Evolutionary conservation across 2,888 invertebrate species (phyloP).

Genomic region (Rhagophthalmus giganteus): DNA sequence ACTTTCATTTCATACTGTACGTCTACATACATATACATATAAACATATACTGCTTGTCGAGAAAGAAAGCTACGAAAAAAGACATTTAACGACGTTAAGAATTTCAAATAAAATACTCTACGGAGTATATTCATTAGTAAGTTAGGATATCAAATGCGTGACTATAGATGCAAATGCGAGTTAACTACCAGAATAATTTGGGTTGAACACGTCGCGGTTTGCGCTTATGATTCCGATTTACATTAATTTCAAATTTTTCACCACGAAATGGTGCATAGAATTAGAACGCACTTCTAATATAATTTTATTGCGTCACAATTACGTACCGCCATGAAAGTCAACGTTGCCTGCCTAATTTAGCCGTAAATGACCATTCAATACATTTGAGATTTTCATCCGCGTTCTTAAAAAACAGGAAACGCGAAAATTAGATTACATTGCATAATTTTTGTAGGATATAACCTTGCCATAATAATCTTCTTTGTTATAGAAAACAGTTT

Average conservation of each 20-base stretch:
- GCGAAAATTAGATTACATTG: too few relatives aligned
- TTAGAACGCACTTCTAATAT: conserved; percentile 19
- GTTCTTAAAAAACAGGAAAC: too few relatives aligned
- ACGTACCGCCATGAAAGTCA: background rate
- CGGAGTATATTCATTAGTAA: conserved; percentile 4
- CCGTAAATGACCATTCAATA: too few relatives aligned
- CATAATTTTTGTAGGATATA: too few relatives aligned
- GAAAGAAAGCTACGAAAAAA: background rate
- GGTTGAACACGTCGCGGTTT: conserved; percentile 56
- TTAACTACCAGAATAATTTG: conserved; percentile 56
- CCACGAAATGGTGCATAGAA: conserved; percentile 39
- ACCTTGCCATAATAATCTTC: too few relatives aligned
- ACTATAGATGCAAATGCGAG: conserved; percentile 54
- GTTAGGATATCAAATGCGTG: conserved; percentile 45
- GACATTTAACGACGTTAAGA: background rate
- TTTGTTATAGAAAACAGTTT: background rate
- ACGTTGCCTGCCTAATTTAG: too few relatives aligned
- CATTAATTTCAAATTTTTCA: conserved; percentile 58
- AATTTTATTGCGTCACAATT: conserved; percentile 18
- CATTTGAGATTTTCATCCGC: too few relatives aligned
- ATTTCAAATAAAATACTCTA: background rate
- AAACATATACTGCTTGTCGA: too few relatives aligned
- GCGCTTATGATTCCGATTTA: conserved; percentile 58
- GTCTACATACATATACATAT: too few relatives aligned
- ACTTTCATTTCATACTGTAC: too few relatives aligned